Evolutionary conservation across 2,888 invertebrate genomes (phyloP), one percentile per base, ranked within the genome.

Genomic region (Pheosia tremula): DNA sequence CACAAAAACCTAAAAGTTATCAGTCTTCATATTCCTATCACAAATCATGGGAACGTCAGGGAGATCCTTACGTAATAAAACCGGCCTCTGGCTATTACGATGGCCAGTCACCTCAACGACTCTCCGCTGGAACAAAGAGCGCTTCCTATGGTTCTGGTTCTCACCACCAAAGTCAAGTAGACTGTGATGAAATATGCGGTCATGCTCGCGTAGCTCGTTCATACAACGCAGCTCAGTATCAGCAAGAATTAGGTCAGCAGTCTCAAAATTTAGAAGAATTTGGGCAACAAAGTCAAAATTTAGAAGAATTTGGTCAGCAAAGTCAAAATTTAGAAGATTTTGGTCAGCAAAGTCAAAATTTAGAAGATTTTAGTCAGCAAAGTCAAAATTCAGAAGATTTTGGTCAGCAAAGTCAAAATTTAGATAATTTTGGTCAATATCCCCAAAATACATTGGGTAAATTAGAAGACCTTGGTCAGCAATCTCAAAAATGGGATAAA

Each of bases 41-140:
- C 63, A 94, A 94, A 74, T 87, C 94, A 38, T 94, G 94, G 94
- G 94, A 94, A 73, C 88, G 88, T 61, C 93, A 90, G 74, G 94
- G 94, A 37, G 93, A 93, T 71, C 94, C 94, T 8, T 94, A 94
- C 59, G 80, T 93, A 7, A 94, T 94, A 49, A 78, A 83, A 69
- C 94, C 93, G n/a, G 80, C 74, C 37, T 77, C 83, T 68, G 81
- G 78, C 55, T 68, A 69, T 60, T 69, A 79, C 57, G 78, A 78
- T 57, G 75, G 67, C 9, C 85, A 85, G 75, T 68, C 78, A 53
- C 83, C 87, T 8, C 86, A 87, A 72, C 83, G 78, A 80, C 66
- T 89, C 54, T 82, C 82, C 41, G 78, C 85, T 56, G 76, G 78
- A 56, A 80, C 86, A 58, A 71, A 71, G 9, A 79, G 75, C 64